Conservation (phyloP, 2,888 invertebrate species). For the Ligdia adustata region DNA sequence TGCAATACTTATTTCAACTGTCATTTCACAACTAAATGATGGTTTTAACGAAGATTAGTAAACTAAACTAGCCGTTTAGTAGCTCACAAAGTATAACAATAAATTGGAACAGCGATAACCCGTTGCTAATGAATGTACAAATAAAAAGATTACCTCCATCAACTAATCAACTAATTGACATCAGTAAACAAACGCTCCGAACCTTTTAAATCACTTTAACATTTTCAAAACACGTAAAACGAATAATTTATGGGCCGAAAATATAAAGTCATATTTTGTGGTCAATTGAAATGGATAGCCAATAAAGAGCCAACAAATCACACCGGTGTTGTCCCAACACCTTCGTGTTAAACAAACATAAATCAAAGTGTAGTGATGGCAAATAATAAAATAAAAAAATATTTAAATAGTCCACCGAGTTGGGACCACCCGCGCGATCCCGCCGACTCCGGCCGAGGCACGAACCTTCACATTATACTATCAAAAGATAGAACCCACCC, state of each 20-base stretch:
- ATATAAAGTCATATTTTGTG: constrained; percentile 45
- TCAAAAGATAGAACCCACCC: constrained; percentile 70
- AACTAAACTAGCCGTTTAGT: not conserved
- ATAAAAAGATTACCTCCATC: constrained; percentile 19
- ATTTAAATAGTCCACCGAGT: constrained; percentile 71
- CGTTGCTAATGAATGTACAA: constrained; percentile 17
- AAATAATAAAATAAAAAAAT: constrained; percentile 73
- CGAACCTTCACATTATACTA: constrained; percentile 73
- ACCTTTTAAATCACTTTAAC: constrained; percentile 27
- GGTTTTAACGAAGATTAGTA: no score
- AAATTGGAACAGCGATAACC: constrained; percentile 9
- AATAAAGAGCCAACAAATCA: constrained; percentile 74
- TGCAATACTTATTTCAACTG: no score
- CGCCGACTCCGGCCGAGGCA: constrained; percentile 57
- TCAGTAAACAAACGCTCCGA: constrained; percentile 20
- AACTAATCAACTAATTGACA: constrained; percentile 17
- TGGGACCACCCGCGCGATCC: constrained; percentile 77
- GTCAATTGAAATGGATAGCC: constrained; percentile 62
- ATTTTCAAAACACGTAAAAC: constrained; percentile 18
- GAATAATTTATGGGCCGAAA: constrained; percentile 29
- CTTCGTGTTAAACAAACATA: constrained; percentile 76
- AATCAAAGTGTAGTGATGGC: constrained; percentile 72
- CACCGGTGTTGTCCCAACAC: constrained; percentile 71
- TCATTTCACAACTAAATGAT: no score
- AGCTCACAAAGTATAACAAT: not conserved